Percentiles rank a stretch among this genome's conserved stretches.
Conservation (phyloP, 2,113 vertebrate genomes). For the Nibea albiflora region DNA sequence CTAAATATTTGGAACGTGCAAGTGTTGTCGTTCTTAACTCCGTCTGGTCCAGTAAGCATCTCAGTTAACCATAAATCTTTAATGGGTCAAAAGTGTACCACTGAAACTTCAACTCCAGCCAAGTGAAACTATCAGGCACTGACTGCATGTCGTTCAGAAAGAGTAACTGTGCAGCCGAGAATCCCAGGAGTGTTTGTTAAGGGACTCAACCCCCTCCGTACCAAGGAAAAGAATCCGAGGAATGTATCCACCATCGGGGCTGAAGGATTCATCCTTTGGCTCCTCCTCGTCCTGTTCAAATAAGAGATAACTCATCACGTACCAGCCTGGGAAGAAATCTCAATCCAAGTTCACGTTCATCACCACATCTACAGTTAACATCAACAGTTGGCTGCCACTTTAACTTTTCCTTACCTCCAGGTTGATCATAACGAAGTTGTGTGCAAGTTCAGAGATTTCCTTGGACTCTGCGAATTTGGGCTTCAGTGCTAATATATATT, state of each 20-base stretch:
- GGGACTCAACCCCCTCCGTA: conserved; percentile 69
- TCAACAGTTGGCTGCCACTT: neutral
- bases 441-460: conserved; percentile 96
- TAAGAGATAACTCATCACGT: neutral
- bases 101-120: neutral
- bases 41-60: neutral
- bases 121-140: neutral
- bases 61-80: neutral
- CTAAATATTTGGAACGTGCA: neutral
- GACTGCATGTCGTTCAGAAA: neutral
- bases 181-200: conserved; percentile 20
- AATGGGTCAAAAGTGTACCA: neutral
- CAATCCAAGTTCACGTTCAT: neutral
- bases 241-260: conserved; percentile 97
- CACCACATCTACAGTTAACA: neutral
- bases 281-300: conserved; percentile 95
- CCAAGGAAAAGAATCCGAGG: conserved; percentile 98
- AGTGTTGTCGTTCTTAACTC: neutral
- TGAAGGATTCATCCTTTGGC: conserved; percentile 93
- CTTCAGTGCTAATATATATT: conserved; percentile 94
- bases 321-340: neutral
- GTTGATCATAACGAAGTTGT: conserved; percentile 99
- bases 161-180: conserved; percentile 2
- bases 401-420: conserved; percentile 88
- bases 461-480: conserved; percentile 97